phyloP scores from a whole-genome alignment of 2,113 vertebrate genomes.

The Triplophysa dalaica region DNA sequence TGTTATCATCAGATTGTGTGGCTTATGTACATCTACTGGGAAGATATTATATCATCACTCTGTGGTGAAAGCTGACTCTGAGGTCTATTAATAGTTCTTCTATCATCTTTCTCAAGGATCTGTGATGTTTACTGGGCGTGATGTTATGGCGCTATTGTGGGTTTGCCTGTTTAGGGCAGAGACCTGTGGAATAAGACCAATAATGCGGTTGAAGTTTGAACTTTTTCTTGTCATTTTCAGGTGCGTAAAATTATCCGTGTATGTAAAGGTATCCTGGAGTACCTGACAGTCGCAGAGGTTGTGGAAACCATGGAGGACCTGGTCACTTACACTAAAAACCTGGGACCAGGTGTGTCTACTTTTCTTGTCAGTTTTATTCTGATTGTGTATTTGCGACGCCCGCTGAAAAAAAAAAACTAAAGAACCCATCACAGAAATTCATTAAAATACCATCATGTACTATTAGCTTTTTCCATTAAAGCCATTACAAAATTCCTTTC shows the following conservation, averaged over 20 bases:
- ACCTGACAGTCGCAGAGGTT: slow-evolving; percentile 94
- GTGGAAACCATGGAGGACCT: slow-evolving; percentile 99
- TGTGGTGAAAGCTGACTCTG: slow-evolving; percentile 21
- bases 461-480: too few relatives aligned
- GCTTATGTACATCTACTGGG: not conserved
- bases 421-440: too few relatives aligned
- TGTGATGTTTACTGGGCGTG: slow-evolving; percentile 2
- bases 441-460: too few relatives aligned
- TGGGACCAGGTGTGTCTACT: slow-evolving; percentile 86
- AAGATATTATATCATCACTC: slow-evolving; percentile 20
- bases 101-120: slow-evolving; percentile 31
- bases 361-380: not conserved
- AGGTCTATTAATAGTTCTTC: slow-evolving; percentile 29
- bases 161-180: not conserved
- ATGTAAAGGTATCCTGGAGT: slow-evolving; percentile 98
- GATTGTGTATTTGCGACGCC: too few relatives aligned
- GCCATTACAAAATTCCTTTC: too few relatives aligned
- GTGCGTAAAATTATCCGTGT: slow-evolving; percentile 97
- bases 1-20: not conserved
- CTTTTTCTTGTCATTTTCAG: slow-evolving; percentile 64
- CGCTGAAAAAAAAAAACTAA: too few relatives aligned
- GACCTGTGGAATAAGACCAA: not conserved
- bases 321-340: slow-evolving; percentile 98
- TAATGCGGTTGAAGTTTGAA: not conserved
- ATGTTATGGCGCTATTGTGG: not conserved